These are phyloP conservation scores for Mamestra configurata DNA, from an alignment of 1,140 invertebrate species.

Conservation along the genomic window DNA sequence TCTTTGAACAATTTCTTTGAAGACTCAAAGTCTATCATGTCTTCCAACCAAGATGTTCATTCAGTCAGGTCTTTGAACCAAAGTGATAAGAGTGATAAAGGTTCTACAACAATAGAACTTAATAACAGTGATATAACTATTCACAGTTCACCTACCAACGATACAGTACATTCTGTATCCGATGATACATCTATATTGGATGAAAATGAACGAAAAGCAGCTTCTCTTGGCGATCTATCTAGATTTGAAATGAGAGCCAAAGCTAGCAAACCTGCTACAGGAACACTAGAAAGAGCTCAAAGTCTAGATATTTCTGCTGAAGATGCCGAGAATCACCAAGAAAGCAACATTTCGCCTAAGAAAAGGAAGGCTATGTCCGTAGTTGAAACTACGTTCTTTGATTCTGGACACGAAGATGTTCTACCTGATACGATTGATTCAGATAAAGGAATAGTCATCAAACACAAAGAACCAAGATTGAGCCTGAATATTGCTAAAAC, in stretches of 20 bases:
- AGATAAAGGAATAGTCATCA: slow-evolving; percentile 76
- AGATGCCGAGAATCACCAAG: slow-evolving; percentile 86
- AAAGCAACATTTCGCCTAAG: slow-evolving; percentile 89
- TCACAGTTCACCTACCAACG: slow-evolving; percentile 90
- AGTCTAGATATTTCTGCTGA: slow-evolving; percentile 93
- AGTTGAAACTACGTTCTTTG: slow-evolving; percentile 85
- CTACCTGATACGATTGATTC: slow-evolving; percentile 79
- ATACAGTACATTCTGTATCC: slow-evolving; percentile 78
- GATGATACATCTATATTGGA: slow-evolving; percentile 88
- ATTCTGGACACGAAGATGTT: slow-evolving; percentile 75
- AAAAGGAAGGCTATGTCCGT: slow-evolving; percentile 90
- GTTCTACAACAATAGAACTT: slow-evolving; percentile 89
- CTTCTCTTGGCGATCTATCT: slow-evolving; percentile 94
- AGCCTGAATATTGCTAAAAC: slow-evolving; percentile 88
- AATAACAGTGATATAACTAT: slow-evolving; percentile 93
- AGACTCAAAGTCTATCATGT: slow-evolving; percentile 86
- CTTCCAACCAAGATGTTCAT: slow-evolving; percentile 83
- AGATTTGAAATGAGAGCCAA: slow-evolving; percentile 90
- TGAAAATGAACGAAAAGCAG: slow-evolving; percentile 92
- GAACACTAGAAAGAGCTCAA: slow-evolving; percentile 93
- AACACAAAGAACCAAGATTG: slow-evolving; percentile 90
- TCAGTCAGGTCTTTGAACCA: slow-evolving; percentile 84
- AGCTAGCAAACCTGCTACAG: slow-evolving; percentile 81
- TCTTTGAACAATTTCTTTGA: slow-evolving; percentile 87
- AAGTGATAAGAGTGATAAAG: slow-evolving; percentile 84